Conservation (phyloP, 2,113 vertebrate genomes). For the Antennarius striatus region DNA sequence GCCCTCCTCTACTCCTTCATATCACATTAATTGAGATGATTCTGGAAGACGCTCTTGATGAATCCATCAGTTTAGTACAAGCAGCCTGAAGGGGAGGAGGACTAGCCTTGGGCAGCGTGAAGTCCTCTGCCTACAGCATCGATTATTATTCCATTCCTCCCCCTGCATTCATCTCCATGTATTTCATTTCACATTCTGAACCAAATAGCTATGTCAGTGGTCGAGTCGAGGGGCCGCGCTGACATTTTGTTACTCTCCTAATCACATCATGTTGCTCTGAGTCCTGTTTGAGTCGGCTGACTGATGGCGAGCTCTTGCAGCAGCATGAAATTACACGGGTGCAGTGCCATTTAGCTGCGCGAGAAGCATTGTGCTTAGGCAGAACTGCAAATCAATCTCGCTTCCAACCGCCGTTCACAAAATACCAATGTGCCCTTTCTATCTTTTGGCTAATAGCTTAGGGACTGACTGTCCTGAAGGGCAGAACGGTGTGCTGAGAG, state of each 20-base stretch:
- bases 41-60: neutral
- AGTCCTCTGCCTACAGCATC: neutral
- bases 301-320: slow-evolving; percentile 45
- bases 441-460: slow-evolving; percentile 27
- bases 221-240: slow-evolving; percentile 14
- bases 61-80: slow-evolving; percentile 4
- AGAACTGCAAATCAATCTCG: slow-evolving; percentile 53
- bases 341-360: slow-evolving; percentile 38
- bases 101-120: neutral
- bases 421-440: slow-evolving; percentile 45
- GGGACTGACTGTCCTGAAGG: slow-evolving; percentile 18
- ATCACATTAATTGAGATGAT: slow-evolving; percentile 7
- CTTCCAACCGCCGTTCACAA: slow-evolving; percentile 16
- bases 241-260: slow-evolving; percentile 49
- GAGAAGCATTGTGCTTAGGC: slow-evolving; percentile 43
- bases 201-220: slow-evolving; percentile 21
- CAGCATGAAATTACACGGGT: slow-evolving; percentile 41
- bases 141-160: neutral
- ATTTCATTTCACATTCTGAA: slow-evolving; percentile 9
- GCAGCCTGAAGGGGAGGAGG: slow-evolving; percentile 25
- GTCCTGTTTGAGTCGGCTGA: slow-evolving; percentile 42
- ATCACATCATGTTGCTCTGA: slow-evolving; percentile 52
- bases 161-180: slow-evolving; percentile 2
- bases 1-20: neutral
- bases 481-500: slow-evolving; percentile 8